Conservation (phyloP, 2,113 vertebrate species). For the Zootoca vivipara region DNA sequence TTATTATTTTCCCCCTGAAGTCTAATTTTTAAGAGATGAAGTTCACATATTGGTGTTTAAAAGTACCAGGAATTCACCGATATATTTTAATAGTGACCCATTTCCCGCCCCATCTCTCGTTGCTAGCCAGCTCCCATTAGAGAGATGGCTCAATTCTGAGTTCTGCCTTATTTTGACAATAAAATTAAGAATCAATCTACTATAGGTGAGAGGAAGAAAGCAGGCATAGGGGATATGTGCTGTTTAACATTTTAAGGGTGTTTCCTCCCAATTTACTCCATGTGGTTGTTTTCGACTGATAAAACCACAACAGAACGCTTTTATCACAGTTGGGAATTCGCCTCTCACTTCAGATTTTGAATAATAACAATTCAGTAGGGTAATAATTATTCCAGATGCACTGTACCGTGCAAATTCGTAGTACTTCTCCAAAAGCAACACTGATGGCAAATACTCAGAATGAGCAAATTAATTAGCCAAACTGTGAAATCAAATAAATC, state of each 20-base stretch:
- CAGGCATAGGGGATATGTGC: background rate
- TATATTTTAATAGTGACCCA: background rate
- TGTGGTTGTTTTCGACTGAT: conserved; percentile 44
- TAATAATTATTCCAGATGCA: conserved; percentile 74
- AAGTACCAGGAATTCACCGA: background rate
- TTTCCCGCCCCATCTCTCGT: background rate
- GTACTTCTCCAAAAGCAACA: conserved; percentile 52
- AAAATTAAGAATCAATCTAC: conserved; percentile 16
- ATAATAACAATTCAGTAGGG: conserved; percentile 70
- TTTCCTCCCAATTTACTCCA: conserved; percentile 13
- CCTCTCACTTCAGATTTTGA: conserved; percentile 69
- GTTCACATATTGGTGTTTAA: background rate
- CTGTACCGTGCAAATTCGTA: conserved; percentile 69
- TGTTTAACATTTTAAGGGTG: conserved; percentile 43
- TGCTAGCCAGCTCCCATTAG: background rate
- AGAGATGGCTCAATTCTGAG: background rate
- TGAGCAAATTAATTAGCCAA: conserved; percentile 77
- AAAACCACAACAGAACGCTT: conserved; percentile 56
- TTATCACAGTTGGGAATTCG: conserved; percentile 64
- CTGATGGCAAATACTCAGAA: conserved; percentile 60
- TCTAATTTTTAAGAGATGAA: background rate
- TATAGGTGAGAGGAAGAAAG: conserved; percentile 5
- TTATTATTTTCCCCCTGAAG: background rate
- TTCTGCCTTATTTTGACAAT: background rate
- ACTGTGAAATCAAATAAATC: conserved; percentile 75